Percentiles rank a stretch among this genome's conserved stretches.
These are phyloP conservation scores for Napeogenes inachia DNA, from an alignment of 2,888 invertebrate species.

Conservation along the genomic window DNA sequence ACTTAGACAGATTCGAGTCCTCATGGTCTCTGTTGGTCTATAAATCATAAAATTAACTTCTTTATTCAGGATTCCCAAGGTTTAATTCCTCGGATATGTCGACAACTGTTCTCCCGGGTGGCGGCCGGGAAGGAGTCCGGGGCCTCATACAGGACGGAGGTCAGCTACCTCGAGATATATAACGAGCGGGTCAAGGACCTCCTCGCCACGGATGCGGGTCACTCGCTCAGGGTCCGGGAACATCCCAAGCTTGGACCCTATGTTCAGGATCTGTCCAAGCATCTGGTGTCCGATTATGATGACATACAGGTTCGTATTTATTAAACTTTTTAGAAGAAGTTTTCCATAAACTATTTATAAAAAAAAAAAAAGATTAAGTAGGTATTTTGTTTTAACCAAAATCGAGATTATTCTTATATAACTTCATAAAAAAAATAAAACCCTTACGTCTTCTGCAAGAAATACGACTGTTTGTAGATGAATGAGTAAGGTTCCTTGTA, in stretches of 20 bases:
- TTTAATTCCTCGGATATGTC: conserved; percentile 90
- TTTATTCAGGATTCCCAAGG: conserved; percentile 84
- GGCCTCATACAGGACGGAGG: conserved; percentile 90
- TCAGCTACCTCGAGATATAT: conserved; percentile 91
- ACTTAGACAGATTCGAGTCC: not conserved
- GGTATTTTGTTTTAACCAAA: no score
- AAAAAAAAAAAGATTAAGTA: no score
- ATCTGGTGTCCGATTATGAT: conserved; percentile 89
- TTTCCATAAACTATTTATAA: no score
- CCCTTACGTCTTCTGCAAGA: no score
- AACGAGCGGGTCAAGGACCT: conserved; percentile 89
- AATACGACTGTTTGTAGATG: no score
- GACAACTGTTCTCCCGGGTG: conserved; percentile 88
- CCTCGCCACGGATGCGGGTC: conserved; percentile 78
- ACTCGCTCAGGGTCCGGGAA: conserved; percentile 86
- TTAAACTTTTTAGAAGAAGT: no score
- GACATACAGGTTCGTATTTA: conserved; percentile 82
- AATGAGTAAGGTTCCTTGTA: no score
- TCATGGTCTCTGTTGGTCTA: no score
- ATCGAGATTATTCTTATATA: no score
- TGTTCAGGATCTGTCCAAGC: conserved; percentile 91
- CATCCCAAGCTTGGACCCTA: conserved; percentile 89
- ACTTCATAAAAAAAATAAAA: no score
- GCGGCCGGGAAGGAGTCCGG: conserved; percentile 88
- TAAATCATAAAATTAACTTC: not conserved